Percentiles rank a stretch among this genome's conserved stretches.
Evolutionary conservation across 2,888 invertebrate genomes (phyloP).

Genomic region (Unio pictorum): DNA sequence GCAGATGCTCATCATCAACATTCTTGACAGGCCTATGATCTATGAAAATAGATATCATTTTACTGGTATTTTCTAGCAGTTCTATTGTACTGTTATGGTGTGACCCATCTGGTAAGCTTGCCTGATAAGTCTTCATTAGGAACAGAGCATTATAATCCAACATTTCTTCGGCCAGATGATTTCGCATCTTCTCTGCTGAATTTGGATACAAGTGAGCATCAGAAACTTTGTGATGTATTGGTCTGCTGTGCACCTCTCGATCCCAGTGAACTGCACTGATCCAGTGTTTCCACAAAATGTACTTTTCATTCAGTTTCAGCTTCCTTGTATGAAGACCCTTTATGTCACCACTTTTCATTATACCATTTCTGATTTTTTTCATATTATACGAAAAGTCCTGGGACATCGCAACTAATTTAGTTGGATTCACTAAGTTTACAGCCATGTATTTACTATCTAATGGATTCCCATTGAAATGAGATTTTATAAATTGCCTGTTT

Average conservation of each 20-base stretch:
- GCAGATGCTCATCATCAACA: background rate
- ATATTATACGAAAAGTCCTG: slow-evolving; percentile 17
- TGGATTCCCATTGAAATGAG: no score
- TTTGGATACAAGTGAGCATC: slow-evolving; percentile 11
- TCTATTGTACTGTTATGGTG: slow-evolving; percentile 6
- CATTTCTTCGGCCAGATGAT: slow-evolving; percentile 13
- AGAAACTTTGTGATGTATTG: no score
- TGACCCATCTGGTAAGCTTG: no score
- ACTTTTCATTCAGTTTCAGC: slow-evolving; percentile 2
- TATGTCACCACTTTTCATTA: no score
- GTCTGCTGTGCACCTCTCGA: slow-evolving; percentile 1
- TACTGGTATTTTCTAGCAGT: slow-evolving; percentile 10
- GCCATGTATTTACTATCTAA: no score
- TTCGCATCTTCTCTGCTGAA: slow-evolving; percentile 13
- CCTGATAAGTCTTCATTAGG: slow-evolving; percentile 5
- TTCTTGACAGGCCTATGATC: slow-evolving; percentile 2
- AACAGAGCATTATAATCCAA: slow-evolving; percentile 9
- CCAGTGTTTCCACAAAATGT: slow-evolving; percentile 19
- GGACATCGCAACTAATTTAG: no score
- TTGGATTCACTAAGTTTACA: no score
- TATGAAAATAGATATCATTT: slow-evolving; percentile 9
- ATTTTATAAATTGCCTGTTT: no score
- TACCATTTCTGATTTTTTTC: slow-evolving; percentile 13
- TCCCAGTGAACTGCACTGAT: background rate
- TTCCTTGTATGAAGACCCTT: slow-evolving; percentile 3